Evolutionary conservation across 2,888 invertebrate genomes (phyloP), one percentile per base, ranked within the genome.

Genomic region (Deilephila porcellus): DNA sequence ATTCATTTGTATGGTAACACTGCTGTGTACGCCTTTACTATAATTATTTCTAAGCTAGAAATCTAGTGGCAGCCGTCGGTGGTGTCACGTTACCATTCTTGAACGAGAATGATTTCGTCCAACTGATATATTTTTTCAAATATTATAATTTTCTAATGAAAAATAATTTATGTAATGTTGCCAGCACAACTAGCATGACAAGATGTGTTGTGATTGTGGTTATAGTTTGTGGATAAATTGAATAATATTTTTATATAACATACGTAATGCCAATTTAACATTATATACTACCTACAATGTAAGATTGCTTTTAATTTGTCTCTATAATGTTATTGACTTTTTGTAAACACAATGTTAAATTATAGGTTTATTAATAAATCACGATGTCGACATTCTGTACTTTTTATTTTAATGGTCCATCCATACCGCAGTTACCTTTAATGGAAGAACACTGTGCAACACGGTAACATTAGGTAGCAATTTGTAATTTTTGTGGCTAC

Each of bases 11-110:
- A 34, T 72, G 20, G 79, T 75, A 76, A 77, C 80, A 81, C 77
- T 76, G 64, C 60, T 52, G 25, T 71, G 29, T 81, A 80, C 74
- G 29, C 45, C 75, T 78, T 78, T 77, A 78, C 79, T 81, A 78
- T 77, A 76, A 77, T 82, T 78, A 52, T 29, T 83, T 81, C 77
- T 82, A 82, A 81, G 81, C 83, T 90, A 88, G 84, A 82, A 80
- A 85, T 85, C 85, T 89, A 89, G 88, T 90, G 91, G 90, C 93
- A 91, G 93, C 92, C 91, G 90, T 92, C 85, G 94, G 94, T 94
- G 94, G 94, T 91, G 91, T 92, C 91, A 90, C 90, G 94, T 94
- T 94, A 94, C 94, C 94, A 91, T 89, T 76, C 72, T 62, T 71
- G 29, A 56, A 74, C 72, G 75, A 79, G 74, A 79, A 77, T 60